These are phyloP conservation scores for Heliconius melpomene DNA, from an alignment of 1,140 invertebrate species.

Conservation along the genomic window DNA sequence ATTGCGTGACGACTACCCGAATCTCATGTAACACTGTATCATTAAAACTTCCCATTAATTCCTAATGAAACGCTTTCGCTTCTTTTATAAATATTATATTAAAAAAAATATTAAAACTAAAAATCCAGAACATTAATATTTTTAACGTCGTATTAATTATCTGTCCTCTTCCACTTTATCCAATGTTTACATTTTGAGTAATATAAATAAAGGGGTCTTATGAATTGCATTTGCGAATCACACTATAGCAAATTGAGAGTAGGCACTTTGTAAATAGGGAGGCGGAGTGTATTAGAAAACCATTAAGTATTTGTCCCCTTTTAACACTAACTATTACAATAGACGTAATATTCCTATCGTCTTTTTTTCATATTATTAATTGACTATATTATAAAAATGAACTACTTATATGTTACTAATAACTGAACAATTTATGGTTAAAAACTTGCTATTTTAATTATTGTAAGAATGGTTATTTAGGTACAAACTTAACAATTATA, in stretches of 20 bases:
- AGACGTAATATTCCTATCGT: conserved; percentile 14
- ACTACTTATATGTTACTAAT: neutral
- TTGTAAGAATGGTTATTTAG: too few species aligned
- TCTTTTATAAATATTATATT: neutral
- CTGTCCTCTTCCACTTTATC: neutral
- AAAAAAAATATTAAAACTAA: too few species aligned
- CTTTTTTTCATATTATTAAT: neutral
- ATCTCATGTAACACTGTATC: conserved; percentile 44
- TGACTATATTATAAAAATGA: neutral
- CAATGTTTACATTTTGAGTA: conserved; percentile 29
- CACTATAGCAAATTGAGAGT: conserved; percentile 71
- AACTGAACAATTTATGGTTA: neutral
- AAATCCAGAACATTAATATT: neutral
- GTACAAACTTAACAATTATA: too few species aligned
- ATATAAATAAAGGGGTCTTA: conserved; percentile 60
- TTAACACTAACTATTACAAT: conserved; percentile 28
- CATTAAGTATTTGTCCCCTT: conserved; percentile 60
- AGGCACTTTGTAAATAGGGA: conserved; percentile 55
- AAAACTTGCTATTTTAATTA: too few species aligned
- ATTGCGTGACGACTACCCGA: conserved; percentile 48
- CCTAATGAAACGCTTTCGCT: conserved; percentile 22
- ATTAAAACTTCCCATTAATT: conserved; percentile 23
- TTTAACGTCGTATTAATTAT: conserved; percentile 4
- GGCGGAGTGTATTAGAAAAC: conserved; percentile 67
- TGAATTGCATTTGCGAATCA: conserved; percentile 62